phyloP scores from a whole-genome alignment of 2,113 vertebrate genomes.

The Albula glossodonta region DNA sequence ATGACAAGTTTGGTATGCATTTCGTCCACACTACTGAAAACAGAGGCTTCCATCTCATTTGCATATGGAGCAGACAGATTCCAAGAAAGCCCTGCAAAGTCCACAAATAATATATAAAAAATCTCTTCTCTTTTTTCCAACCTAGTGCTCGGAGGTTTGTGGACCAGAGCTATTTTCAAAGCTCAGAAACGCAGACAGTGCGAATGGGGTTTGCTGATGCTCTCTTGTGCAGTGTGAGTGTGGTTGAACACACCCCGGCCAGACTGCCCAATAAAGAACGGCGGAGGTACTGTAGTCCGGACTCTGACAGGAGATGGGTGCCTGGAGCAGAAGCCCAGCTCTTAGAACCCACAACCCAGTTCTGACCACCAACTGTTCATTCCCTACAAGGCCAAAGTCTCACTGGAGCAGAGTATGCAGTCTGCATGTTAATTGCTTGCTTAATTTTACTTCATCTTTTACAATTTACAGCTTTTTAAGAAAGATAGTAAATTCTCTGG shows the following conservation, averaged over 20 bases:
- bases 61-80: neutral
- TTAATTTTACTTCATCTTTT: neutral
- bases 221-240: conserved; percentile 58
- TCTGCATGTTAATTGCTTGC: neutral
- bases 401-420: neutral
- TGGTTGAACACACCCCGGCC: conserved; percentile 72
- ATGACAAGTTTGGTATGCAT: neutral
- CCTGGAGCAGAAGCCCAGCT: conserved; percentile 51
- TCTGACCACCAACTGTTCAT: neutral
- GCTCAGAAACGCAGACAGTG: conserved; percentile 54
- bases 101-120: neutral
- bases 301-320: conserved; percentile 61
- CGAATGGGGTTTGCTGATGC: conserved; percentile 56
- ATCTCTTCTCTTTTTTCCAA: neutral
- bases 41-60: neutral
- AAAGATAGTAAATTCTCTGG: too few relatives aligned
- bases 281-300: conserved; percentile 62
- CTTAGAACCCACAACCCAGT: conserved; percentile 23
- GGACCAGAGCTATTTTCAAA: conserved; percentile 64
- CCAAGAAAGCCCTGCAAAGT: neutral
- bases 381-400: neutral
- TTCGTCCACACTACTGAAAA: neutral
- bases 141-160: conserved; percentile 19
- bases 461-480: neutral
- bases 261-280: conserved; percentile 71